phyloP scores from a whole-genome alignment of 2,888 invertebrate species.

The Priocnemis perturbator region DNA sequence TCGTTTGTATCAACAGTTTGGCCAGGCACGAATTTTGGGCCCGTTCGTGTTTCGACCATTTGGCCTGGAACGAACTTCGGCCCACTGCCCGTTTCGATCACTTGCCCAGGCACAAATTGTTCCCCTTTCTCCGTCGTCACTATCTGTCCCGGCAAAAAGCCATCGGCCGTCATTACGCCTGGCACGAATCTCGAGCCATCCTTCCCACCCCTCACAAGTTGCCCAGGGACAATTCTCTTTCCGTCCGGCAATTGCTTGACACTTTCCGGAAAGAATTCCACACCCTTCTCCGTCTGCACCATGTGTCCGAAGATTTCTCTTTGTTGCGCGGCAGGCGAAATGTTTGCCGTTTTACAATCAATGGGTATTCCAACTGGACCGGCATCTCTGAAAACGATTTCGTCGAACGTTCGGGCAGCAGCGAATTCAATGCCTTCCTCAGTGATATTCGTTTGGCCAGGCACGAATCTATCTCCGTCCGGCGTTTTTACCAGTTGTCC shows the following conservation, averaged over 20 bases:
- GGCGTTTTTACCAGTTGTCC: slow-evolving; percentile 81
- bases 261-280: slow-evolving; percentile 81
- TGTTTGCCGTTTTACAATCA: slow-evolving; percentile 77
- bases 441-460: slow-evolving; percentile 77
- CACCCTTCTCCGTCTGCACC: slow-evolving; percentile 81
- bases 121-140: slow-evolving; percentile 83
- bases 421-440: slow-evolving; percentile 79
- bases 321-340: slow-evolving; percentile 73
- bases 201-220: slow-evolving; percentile 79
- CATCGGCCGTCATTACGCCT: slow-evolving; percentile 82
- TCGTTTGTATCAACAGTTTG: slow-evolving; percentile 84
- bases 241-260: slow-evolving; percentile 76
- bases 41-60: slow-evolving; percentile 82
- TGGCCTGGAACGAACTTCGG: slow-evolving; percentile 88
- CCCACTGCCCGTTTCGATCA: slow-evolving; percentile 82
- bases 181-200: slow-evolving; percentile 83
- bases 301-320: slow-evolving; percentile 81
- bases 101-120: slow-evolving; percentile 84
- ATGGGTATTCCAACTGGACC: slow-evolving; percentile 78
- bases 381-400: slow-evolving; percentile 78
- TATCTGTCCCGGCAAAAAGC: slow-evolving; percentile 83
- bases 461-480: slow-evolving; percentile 80
- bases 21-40: slow-evolving; percentile 83
- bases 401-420: slow-evolving; percentile 78
- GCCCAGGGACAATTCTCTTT: slow-evolving; percentile 80